phyloP scores from a whole-genome alignment of 1,140 invertebrate species.

The Panagrolaimus sp. region DNA sequence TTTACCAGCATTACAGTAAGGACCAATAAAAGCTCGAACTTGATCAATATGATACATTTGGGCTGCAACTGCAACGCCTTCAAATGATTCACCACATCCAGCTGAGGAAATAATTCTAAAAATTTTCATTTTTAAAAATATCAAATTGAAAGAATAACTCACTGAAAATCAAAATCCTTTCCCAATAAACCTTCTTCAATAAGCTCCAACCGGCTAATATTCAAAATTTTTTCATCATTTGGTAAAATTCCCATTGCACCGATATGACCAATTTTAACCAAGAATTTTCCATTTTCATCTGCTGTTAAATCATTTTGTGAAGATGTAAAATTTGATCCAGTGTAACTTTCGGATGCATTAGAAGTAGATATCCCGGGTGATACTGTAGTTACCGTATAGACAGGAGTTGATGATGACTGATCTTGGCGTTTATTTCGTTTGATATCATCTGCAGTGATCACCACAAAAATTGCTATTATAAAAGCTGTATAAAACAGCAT shows the following conservation, averaged over 20 bases:
- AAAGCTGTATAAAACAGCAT: too few species aligned
- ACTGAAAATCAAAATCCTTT: conserved; percentile 54
- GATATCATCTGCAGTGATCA: too few species aligned
- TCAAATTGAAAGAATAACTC: conserved; percentile 17
- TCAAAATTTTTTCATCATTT: conserved; percentile 47
- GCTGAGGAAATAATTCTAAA: conserved; percentile 47
- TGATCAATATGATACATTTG: conserved; percentile 52
- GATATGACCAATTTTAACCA: conserved; percentile 47
- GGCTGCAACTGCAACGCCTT: conserved; percentile 56
- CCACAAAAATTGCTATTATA: too few species aligned
- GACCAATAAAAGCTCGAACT: conserved; percentile 51
- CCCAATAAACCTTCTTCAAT: conserved; percentile 51
- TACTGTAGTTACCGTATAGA: too few species aligned
- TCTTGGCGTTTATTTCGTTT: too few species aligned
- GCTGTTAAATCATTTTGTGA: neutral
- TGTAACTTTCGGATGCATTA: too few species aligned
- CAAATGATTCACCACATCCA: conserved; percentile 53
- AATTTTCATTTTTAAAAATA: neutral
- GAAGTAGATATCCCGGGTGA: too few species aligned
- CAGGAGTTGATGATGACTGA: too few species aligned
- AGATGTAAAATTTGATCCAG: too few species aligned
- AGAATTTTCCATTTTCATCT: conserved; percentile 21
- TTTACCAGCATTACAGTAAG: conserved; percentile 47
- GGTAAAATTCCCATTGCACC: conserved; percentile 48
- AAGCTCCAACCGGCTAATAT: conserved; percentile 45